phyloP scores from a whole-genome alignment of 2,113 vertebrate species.

The Poecilia latipinna region DNA sequence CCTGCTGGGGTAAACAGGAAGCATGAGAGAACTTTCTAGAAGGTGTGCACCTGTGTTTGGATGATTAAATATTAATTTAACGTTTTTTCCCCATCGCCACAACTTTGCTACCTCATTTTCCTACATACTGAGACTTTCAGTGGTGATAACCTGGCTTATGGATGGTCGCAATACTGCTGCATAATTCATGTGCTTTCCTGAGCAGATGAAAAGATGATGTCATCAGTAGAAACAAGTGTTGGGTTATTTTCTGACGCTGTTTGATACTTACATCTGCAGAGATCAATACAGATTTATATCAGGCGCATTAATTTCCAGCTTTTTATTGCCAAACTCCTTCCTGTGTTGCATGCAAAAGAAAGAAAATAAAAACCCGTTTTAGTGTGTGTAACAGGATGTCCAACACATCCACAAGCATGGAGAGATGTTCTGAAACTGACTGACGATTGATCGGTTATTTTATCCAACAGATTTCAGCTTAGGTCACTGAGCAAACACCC shows the following conservation, averaged over 20 bases:
- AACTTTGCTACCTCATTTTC: no score
- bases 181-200: background rate
- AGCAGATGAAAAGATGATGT: background rate
- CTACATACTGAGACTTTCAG: background rate
- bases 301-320: slow-evolving; percentile 32
- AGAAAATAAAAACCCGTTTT: background rate
- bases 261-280: slow-evolving; percentile 29
- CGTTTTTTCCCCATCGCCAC: no score
- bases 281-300: slow-evolving; percentile 46
- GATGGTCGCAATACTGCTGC: background rate
- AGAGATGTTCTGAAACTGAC: slow-evolving; percentile 17
- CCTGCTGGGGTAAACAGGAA: background rate
- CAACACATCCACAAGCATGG: background rate
- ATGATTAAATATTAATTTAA: no score
- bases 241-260: slow-evolving; percentile 28
- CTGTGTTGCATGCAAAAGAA: slow-evolving; percentile 9
- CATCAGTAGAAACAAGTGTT: slow-evolving; percentile 30
- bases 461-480: slow-evolving; percentile 46
- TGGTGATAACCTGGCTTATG: background rate
- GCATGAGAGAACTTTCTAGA: background rate
- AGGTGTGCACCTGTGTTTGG: no score
- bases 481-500: slow-evolving; percentile 3
- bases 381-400: background rate
- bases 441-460: slow-evolving; percentile 13
- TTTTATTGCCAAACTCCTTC: slow-evolving; percentile 47